These are phyloP conservation scores for Pangasius krempfi DNA, from an alignment of 2,797 vertebrate genomes.

Conservation along the genomic window DNA sequence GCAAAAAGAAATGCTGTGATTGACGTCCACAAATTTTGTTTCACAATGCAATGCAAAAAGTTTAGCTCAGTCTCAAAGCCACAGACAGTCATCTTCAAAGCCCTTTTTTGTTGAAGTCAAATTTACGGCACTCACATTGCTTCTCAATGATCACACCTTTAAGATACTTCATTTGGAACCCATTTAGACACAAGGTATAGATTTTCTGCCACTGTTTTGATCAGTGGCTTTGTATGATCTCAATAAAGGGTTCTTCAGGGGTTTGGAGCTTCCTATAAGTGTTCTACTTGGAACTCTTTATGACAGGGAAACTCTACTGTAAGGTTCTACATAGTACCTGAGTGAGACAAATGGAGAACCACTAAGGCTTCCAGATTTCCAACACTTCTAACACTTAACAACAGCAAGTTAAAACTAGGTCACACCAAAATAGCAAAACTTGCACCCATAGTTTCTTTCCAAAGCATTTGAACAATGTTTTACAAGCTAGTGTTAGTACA, in stretches of 20 bases:
- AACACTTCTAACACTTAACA: constrained; percentile 8
- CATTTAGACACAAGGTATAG: neutral
- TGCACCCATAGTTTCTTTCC: neutral
- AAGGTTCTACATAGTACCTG: neutral
- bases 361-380: neutral
- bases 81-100: neutral
- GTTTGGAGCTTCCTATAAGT: neutral
- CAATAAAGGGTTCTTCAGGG: neutral
- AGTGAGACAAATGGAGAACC: neutral
- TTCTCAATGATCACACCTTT: constrained; percentile 14
- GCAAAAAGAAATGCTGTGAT: constrained; percentile 56
- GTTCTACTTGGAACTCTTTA: neutral
- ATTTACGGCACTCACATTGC: neutral
- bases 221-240: neutral
- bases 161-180: neutral
- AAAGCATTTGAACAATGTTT: constrained; percentile 22
- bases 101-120: neutral
- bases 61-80: constrained; percentile 33
- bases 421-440: constrained; percentile 10
- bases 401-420: neutral
- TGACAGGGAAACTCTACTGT: neutral
- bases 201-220: neutral
- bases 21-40: constrained; percentile 64
- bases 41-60: constrained; percentile 58
- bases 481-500: constrained; percentile 21